A percentile compares a stretch with the other conserved stretches of the same genome.
Conservation (phyloP, 2,888 invertebrate genomes). For the Melieria crassipennis region DNA sequence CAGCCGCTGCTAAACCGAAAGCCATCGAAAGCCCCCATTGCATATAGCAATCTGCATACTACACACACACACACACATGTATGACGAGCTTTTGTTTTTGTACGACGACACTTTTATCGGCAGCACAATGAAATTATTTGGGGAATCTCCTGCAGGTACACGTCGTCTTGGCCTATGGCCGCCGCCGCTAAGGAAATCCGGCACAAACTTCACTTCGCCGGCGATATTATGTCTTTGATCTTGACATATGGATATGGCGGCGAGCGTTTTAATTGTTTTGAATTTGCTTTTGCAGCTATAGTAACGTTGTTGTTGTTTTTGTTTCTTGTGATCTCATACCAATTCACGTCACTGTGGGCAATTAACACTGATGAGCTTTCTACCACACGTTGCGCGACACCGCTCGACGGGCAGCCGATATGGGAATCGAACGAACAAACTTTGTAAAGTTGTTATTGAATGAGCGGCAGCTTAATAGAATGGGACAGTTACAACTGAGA, state of each 20-base stretch:
- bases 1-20: no score
- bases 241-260: conserved; percentile 49
- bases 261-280: conserved; percentile 38
- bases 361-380: conserved; percentile 16
- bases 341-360: background rate
- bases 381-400: background rate
- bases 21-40: no score
- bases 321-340: background rate
- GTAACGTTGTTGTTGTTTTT: conserved; percentile 4
- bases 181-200: background rate
- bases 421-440: conserved; percentile 30
- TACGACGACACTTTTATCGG: conserved; percentile 61
- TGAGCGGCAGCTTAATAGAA: no score
- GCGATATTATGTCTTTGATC: conserved; percentile 53
- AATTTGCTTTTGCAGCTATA: background rate
- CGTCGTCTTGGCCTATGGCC: no score
- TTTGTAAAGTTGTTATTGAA: no score
- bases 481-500: no score
- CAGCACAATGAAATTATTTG: conserved; percentile 57
- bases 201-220: conserved; percentile 45
- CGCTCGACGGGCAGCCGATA: conserved; percentile 37
- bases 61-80: background rate
- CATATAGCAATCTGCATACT: background rate
- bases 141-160: conserved; percentile 29
- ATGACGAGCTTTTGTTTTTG: conserved; percentile 49